phyloP scores from a whole-genome alignment of 2,113 vertebrate genomes.

The Neogale vison region DNA sequence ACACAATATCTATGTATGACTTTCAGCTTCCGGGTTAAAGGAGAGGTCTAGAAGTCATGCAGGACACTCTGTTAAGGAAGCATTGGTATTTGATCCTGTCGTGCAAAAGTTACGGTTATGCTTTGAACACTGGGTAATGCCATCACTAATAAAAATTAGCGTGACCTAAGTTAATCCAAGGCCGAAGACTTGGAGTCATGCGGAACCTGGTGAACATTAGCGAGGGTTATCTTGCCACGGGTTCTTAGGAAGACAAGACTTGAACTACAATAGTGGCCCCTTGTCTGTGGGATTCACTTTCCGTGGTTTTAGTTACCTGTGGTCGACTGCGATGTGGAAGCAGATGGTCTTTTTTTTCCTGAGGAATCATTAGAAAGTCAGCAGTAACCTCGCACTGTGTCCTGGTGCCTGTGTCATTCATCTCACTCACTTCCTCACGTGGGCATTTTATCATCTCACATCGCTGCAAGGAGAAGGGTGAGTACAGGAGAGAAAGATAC shows the following conservation, averaged over 20 bases:
- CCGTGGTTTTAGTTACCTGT: background rate
- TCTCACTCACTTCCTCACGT: background rate
- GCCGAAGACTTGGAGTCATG: background rate
- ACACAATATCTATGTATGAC: constrained; percentile 31
- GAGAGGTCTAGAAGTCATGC: background rate
- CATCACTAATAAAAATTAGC: constrained; percentile 44
- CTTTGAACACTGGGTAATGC: background rate
- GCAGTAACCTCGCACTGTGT: background rate
- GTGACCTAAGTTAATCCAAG: background rate
- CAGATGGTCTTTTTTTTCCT: background rate
- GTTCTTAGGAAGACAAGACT: background rate
- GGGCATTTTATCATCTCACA: background rate
- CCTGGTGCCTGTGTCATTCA: background rate
- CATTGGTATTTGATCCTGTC: background rate
- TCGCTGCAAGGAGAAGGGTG: background rate
- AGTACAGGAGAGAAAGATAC: background rate
- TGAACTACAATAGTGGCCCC: background rate
- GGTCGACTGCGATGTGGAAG: background rate
- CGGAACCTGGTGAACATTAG: background rate
- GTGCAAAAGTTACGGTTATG: constrained; percentile 39
- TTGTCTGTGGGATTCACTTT: background rate
- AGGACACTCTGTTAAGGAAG: background rate
- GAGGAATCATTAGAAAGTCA: background rate
- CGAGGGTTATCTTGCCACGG: background rate
- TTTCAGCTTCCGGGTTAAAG: constrained; percentile 16